Percentiles rank a stretch among this genome's conserved stretches.
phyloP scores from a whole-genome alignment of 2,888 invertebrate genomes.

The Thereva nobilitata region DNA sequence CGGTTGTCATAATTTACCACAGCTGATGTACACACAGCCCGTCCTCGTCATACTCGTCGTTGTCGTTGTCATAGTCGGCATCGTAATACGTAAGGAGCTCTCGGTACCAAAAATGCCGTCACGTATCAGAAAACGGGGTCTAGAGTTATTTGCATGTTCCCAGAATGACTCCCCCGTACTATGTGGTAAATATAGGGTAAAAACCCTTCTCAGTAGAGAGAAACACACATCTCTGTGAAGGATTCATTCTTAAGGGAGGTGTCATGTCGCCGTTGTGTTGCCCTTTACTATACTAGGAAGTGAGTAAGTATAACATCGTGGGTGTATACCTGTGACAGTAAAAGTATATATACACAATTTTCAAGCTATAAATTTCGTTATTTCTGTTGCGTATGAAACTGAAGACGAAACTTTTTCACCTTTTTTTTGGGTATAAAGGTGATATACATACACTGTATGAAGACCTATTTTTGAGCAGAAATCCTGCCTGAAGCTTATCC shows the following conservation, averaged over 20 bases:
- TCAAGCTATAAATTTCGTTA: constrained; percentile 19
- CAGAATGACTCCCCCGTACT: constrained; percentile 4
- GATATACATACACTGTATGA: not conserved
- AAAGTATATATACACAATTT: constrained; percentile 25
- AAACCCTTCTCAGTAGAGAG: too few relatives aligned
- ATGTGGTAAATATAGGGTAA: not conserved
- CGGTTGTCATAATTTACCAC: too few relatives aligned
- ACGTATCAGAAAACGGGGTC: not conserved
- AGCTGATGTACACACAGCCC: too few relatives aligned
- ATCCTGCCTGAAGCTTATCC: too few relatives aligned
- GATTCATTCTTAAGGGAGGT: not conserved
- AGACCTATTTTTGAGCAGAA: too few relatives aligned
- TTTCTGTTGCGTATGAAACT: constrained; percentile 13
- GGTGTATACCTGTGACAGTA: not conserved
- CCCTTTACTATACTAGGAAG: too few relatives aligned
- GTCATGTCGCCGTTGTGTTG: too few relatives aligned
- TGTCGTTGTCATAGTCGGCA: constrained; percentile 20
- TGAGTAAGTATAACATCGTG: too few relatives aligned
- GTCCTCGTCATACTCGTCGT: constrained; percentile 4
- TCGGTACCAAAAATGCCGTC: constrained; percentile 9
- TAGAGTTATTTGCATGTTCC: constrained; percentile 19
- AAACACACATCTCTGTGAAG: constrained; percentile 10
- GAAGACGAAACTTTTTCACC: too few relatives aligned
- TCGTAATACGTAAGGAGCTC: constrained; percentile 8
- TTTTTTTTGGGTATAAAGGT: too few relatives aligned